Evolutionary conservation across 1,140 invertebrate species (phyloP), one percentile per base, ranked within the genome.

Genomic region (Drosophila tani): DNA sequence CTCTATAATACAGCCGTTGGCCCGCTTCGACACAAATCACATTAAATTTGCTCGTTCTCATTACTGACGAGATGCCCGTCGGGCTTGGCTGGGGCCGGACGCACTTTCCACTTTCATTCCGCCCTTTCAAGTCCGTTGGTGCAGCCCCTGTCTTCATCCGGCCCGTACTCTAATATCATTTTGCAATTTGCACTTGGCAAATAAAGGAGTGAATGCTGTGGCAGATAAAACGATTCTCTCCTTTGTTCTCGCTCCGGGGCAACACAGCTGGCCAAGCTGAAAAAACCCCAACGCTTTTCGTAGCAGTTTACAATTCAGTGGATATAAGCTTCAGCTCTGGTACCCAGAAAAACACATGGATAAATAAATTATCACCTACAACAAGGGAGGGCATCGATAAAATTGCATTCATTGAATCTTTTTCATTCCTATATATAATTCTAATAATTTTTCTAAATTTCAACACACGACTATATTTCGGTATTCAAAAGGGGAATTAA

Each of bases 171-270:
- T 87, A 87, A 87, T 87, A 91, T 91, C 87, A 88, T 91, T 91
- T 91, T 87, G 87, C 87, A 91, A 91, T 91, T 91, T 91, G 87
- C 87, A 91, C 87, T 91, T 79, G 83, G 78, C 87, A 91, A 91
- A 91, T 87, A 91, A 91, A 91, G 87, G 87, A 91, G 87, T 91
- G 87, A 82, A 88, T 90, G 69, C 81, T 87, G 84, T 70, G 84
- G 84, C 85, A 81, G 85, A 87, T 87, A 87, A 81, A 84, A 68
- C 84, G 74, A 78, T 83, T 68, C 73, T 59, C 57, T 69, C 63
- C 85, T 90, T 87, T 87, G 84, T 90, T 87, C 84, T 87, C 55
- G 80, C 80, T 64, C 76, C 49, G 24, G 66, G 80, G 64, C 74
- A 53, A 63, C 58, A 58, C 51, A 65, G 66, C 50, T 67, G 46